These are phyloP conservation scores for Acanthosepion esculentum DNA, from an alignment of 2,888 invertebrate genomes.

Conservation along the genomic window DNA sequence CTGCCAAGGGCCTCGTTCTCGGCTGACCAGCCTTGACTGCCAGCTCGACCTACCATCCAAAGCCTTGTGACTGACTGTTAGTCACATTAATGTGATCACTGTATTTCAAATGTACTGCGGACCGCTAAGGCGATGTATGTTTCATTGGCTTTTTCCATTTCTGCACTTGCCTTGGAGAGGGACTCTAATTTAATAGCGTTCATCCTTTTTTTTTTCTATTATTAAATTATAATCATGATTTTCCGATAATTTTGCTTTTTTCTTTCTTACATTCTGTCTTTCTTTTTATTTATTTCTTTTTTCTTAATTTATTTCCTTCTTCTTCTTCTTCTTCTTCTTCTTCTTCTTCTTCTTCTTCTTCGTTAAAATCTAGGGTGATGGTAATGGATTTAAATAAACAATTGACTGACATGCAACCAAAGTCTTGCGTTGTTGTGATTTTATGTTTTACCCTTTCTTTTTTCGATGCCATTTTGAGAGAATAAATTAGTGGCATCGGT, in stretches of 20 bases:
- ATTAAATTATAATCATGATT: not conserved
- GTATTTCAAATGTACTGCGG: not conserved
- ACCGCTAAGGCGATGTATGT: not conserved
- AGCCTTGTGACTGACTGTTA: not conserved
- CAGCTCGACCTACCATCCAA: not conserved
- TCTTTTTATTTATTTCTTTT: not conserved
- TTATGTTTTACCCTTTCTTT: not conserved
- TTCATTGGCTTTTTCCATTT: not conserved
- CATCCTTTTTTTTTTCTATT: not conserved
- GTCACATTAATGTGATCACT: not conserved
- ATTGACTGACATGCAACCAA: not conserved
- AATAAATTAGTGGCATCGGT: too few relatives aligned
- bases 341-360: not conserved
- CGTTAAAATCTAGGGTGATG: not conserved
- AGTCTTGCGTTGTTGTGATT: not conserved
- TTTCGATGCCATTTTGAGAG: too few relatives aligned
- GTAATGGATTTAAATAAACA: not conserved
- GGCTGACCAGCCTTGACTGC: not conserved
- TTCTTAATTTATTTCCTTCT: not conserved
- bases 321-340: not conserved
- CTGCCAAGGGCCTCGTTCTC: not conserved
- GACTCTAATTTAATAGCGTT: not conserved
- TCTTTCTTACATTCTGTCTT: not conserved
- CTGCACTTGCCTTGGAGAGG: not conserved
- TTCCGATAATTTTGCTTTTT: not conserved